Evolutionary conservation across 2,797 vertebrate genomes (phyloP).

Genomic region (Eupleurogrammus muticus): DNA sequence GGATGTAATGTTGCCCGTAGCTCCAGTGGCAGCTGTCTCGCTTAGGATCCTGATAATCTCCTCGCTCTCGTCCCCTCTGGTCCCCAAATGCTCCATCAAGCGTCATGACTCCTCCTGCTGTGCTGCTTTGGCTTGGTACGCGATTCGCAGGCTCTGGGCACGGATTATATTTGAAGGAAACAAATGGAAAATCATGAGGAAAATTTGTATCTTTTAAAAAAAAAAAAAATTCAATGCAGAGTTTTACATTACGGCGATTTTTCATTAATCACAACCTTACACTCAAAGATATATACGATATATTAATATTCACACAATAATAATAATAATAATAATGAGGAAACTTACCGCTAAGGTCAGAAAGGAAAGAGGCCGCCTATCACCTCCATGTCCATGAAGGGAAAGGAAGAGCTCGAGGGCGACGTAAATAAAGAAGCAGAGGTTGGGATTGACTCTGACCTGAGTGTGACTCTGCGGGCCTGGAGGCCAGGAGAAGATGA

Average conservation of each 20-base stretch:
- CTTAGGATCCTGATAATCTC: constrained; percentile 73
- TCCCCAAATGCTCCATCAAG: constrained; percentile 60
- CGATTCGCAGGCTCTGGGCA: constrained; percentile 9
- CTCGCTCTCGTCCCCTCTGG: constrained; percentile 56
- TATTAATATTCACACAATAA: background rate
- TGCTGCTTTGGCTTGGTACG: constrained; percentile 19
- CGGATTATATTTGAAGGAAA: background rate
- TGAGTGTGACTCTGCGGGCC: constrained; percentile 20
- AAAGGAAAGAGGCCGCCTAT: constrained; percentile 7
- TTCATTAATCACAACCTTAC: background rate
- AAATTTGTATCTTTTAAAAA: background rate
- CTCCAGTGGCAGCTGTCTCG: constrained; percentile 72
- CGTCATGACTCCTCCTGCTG: constrained; percentile 48
- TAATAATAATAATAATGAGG: background rate
- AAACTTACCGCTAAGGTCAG: background rate
- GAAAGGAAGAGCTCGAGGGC: constrained; percentile 5
- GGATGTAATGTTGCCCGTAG: constrained; percentile 60
- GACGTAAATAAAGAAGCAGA: constrained; percentile 17
- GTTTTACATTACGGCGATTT: background rate
- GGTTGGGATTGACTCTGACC: constrained; percentile 43
- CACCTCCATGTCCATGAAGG: constrained; percentile 7
- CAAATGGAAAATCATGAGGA: background rate
- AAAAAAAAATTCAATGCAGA: background rate
- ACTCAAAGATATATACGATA: too few relatives aligned
- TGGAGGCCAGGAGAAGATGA: constrained; percentile 42